Conservation (phyloP, 1,140 invertebrate genomes). For the Oscheius sp. region DNA sequence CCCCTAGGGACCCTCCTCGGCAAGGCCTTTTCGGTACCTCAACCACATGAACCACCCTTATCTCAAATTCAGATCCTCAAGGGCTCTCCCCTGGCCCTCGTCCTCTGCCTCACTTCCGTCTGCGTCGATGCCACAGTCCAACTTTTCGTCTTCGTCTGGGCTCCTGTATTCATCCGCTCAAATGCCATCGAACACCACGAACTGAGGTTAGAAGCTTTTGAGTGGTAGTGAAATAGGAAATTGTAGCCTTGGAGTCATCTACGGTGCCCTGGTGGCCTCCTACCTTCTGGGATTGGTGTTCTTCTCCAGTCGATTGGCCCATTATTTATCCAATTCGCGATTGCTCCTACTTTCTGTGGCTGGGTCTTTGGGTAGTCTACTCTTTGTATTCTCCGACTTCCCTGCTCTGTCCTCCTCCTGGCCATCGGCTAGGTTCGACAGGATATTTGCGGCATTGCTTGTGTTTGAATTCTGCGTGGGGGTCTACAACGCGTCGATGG, state of each 20-base stretch:
- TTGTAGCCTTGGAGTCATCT: conserved; percentile 34
- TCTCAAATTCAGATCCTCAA: not conserved
- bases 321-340: conserved; percentile 18
- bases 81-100: conserved; percentile 12
- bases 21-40: conserved; percentile 19
- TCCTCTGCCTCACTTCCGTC: conserved; percentile 23
- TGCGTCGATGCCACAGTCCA: conserved; percentile 31
- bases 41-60: not conserved
- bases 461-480: conserved; percentile 27
- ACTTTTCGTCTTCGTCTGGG: conserved; percentile 34
- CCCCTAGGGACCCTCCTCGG: conserved; percentile 13
- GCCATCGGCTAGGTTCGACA: not conserved
- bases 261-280: conserved; percentile 21
- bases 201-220: conserved; percentile 30
- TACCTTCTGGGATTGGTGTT: conserved; percentile 25
- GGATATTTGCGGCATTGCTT: conserved; percentile 13
- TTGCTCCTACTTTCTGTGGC: conserved; percentile 17
- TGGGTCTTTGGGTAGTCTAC: conserved; percentile 1
- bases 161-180: conserved; percentile 29
- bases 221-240: no score
- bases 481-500: conserved; percentile 24
- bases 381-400: conserved; percentile 9
- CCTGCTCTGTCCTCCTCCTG: conserved; percentile 8
- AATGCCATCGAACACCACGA: conserved; percentile 7
- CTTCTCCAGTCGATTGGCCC: conserved; percentile 14